Percentiles rank a stretch among this genome's conserved stretches.
Conservation (phyloP, 1,140 invertebrate genomes). For the Megalonaias nervosa region DNA sequence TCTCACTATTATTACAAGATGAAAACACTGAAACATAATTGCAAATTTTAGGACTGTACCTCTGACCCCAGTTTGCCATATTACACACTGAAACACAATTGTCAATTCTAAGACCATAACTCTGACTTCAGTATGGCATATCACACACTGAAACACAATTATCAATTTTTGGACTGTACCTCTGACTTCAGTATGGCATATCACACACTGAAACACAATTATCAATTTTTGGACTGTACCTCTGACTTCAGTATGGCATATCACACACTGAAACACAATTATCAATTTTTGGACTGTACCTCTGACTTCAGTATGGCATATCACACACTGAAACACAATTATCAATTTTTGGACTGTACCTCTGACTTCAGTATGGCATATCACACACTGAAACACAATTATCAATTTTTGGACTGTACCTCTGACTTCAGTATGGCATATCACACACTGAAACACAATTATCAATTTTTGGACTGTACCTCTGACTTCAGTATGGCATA, state of each 20-base stretch:
- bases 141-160: slow-evolving; percentile 62
- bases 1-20: too few relatives aligned
- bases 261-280: slow-evolving; percentile 62
- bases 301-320: slow-evolving; percentile 89
- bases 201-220: slow-evolving; percentile 62
- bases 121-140: slow-evolving; percentile 89
- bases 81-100: slow-evolving; percentile 62
- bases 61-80: slow-evolving; percentile 89
- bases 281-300: slow-evolving; percentile 71
- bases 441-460: slow-evolving; percentile 65
- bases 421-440: slow-evolving; percentile 89
- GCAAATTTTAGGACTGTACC: slow-evolving; percentile 71
- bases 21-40: too few relatives aligned
- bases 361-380: slow-evolving; percentile 89
- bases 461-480: slow-evolving; percentile 71
- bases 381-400: slow-evolving; percentile 65
- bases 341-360: slow-evolving; percentile 71
- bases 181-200: slow-evolving; percentile 89
- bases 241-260: slow-evolving; percentile 89
- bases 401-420: slow-evolving; percentile 71
- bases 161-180: slow-evolving; percentile 71
- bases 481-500: slow-evolving; percentile 89
- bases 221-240: slow-evolving; percentile 71
- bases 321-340: slow-evolving; percentile 62
- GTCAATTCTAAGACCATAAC: slow-evolving; percentile 71